Conservation (phyloP, 2,797 vertebrate genomes). For the Helarctos malayanus region DNA sequence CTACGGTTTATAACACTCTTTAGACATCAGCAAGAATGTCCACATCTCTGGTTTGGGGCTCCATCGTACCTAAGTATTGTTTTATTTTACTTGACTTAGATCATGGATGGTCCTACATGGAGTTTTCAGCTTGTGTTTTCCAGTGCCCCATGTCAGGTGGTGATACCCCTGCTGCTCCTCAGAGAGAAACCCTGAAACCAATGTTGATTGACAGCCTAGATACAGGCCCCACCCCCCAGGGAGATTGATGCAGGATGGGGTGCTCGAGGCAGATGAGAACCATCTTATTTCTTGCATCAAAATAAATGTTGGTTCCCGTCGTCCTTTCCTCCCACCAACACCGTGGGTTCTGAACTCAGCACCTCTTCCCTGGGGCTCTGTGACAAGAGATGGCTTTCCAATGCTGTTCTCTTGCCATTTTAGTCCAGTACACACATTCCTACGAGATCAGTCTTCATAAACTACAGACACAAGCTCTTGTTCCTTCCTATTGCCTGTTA, state of each 20-base stretch:
- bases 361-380: not conserved
- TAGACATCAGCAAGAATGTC: not conserved
- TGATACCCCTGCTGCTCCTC: not conserved
- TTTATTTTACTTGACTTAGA: not conserved
- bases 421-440: too few relatives aligned
- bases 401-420: not conserved
- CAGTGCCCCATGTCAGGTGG: not conserved
- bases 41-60: not conserved
- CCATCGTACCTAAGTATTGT: not conserved
- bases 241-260: fast-evolving
- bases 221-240: not conserved
- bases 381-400: not conserved
- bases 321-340: not conserved
- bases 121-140: not conserved
- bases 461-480: not conserved
- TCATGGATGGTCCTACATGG: not conserved
- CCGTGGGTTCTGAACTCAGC: not conserved
- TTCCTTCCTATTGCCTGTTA: not conserved
- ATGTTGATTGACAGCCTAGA: fast-evolving
- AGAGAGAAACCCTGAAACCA: not conserved
- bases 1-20: not conserved
- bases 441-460: not conserved
- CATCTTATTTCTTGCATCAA: not conserved
- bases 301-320: not conserved
- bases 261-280: not conserved